Conservation (phyloP, 2,113 vertebrate species). For the Laticauda colubrina region DNA sequence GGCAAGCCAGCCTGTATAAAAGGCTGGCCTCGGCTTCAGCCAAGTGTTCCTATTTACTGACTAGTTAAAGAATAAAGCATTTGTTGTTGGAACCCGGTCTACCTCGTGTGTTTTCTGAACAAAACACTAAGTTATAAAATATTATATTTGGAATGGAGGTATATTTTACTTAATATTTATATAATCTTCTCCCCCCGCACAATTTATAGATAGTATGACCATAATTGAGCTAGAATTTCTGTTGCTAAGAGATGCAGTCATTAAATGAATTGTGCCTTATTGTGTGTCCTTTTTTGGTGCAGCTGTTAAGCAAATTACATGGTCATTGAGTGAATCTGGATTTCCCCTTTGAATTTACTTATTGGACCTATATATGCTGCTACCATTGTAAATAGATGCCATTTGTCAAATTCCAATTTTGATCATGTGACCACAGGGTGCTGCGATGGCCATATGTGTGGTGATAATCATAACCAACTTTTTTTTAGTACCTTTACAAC, state of each 20-base stretch:
- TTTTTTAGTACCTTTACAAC: not conserved
- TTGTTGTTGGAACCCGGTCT: no score
- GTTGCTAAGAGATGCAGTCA: not conserved
- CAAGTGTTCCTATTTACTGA: no score
- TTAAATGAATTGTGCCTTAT: not conserved
- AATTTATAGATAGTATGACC: not conserved
- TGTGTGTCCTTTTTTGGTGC: not conserved
- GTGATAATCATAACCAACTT: not conserved
- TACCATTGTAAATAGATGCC: not conserved
- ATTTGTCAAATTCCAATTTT: not conserved
- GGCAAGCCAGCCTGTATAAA: no score
- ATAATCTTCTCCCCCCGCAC: not conserved
- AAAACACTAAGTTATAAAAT: not conserved
- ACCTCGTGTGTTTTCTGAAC: no score
- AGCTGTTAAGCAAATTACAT: not conserved
- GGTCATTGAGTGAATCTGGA: not conserved
- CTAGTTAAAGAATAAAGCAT: no score
- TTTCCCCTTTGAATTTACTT: not conserved
- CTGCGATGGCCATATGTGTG: accelerated
- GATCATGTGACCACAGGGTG: not conserved
- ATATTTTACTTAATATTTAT: not conserved
- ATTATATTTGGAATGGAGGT: not conserved
- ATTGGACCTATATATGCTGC: not conserved
- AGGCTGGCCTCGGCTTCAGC: no score
- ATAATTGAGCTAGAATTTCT: not conserved